Percentiles rank a stretch among this genome's conserved stretches.
phyloP scores from a whole-genome alignment of 2,797 vertebrate species.

The Xenops minutus region DNA sequence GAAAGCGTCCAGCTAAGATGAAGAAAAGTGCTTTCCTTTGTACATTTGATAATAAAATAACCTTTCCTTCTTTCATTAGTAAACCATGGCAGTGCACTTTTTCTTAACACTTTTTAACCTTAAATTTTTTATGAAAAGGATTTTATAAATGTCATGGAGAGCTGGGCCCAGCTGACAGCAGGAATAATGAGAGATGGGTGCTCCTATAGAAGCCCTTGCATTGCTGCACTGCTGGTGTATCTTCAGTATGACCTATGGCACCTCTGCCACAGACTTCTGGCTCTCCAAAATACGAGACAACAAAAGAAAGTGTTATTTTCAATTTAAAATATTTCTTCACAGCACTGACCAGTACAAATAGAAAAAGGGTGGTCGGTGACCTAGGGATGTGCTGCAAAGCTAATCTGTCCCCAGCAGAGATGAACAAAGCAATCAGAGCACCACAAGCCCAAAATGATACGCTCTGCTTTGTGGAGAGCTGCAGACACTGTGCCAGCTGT shows the following conservation, averaged over 20 bases:
- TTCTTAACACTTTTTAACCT: slow-evolving; percentile 42
- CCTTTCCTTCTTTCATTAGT: slow-evolving; percentile 60
- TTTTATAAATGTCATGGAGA: slow-evolving; percentile 42
- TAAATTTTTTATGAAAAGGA: slow-evolving; percentile 53
- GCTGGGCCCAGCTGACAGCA: not conserved
- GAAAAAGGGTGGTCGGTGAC: slow-evolving; percentile 37
- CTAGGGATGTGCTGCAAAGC: slow-evolving; percentile 19
- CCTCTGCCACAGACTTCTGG: not conserved
- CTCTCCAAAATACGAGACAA: not conserved
- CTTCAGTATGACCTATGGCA: not conserved
- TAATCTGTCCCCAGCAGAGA: slow-evolving; percentile 53
- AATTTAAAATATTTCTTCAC: slow-evolving; percentile 45
- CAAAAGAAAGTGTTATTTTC: slow-evolving; percentile 50
- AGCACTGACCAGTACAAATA: slow-evolving; percentile 26
- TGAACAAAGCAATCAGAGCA: slow-evolving; percentile 44
- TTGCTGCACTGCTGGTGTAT: not conserved
- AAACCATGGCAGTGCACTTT: slow-evolving; percentile 1
- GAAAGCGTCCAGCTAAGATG: not conserved
- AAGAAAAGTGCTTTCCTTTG: slow-evolving; percentile 19
- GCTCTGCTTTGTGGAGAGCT: not conserved
- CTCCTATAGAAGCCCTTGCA: not conserved
- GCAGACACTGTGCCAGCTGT: slow-evolving; percentile 31
- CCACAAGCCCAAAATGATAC: slow-evolving; percentile 38
- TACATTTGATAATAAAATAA: slow-evolving; percentile 50
- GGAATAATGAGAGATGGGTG: not conserved